Evolutionary conservation across 2,888 invertebrate species (phyloP).

Genomic region (Dichetophora obliterata): DNA sequence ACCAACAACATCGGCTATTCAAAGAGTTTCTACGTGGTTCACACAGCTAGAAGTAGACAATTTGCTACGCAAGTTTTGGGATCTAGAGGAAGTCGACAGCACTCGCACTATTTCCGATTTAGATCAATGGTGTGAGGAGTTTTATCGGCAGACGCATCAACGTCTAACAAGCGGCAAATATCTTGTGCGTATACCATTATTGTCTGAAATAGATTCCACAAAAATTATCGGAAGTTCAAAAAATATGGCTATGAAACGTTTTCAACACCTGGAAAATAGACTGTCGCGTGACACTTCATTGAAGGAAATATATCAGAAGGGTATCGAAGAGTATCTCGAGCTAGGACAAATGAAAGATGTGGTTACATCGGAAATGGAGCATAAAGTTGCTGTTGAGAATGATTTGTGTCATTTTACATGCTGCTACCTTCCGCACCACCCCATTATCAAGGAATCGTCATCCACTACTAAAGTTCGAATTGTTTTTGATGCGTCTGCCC

Average conservation of each 20-base stretch:
- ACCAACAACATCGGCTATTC: no score
- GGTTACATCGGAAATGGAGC: constrained; percentile 6
- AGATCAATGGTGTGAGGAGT: no score
- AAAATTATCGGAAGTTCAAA: not conserved
- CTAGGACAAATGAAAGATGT: constrained; percentile 41
- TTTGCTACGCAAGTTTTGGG: no score
- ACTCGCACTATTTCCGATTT: no score
- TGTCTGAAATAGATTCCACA: no score
- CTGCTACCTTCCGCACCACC: not conserved
- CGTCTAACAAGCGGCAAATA: no score
- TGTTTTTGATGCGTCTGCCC: not conserved
- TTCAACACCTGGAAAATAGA: not conserved
- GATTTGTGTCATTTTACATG: not conserved
- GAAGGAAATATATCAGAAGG: constrained; percentile 26
- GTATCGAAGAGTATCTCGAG: constrained; percentile 36
- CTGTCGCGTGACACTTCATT: not conserved
- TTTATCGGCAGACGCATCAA: no score
- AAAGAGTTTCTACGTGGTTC: no score
- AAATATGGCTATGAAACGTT: constrained; percentile 22
- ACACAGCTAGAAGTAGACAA: no score
- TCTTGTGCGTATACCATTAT: no score
- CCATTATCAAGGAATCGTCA: not conserved
- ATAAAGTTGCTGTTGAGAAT: not conserved
- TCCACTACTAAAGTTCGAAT: not conserved
- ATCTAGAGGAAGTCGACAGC: no score